Percentiles rank a stretch among this genome's conserved stretches.
phyloP scores from a whole-genome alignment of 2,888 invertebrate species.

The Lasioglossum figueresi region DNA sequence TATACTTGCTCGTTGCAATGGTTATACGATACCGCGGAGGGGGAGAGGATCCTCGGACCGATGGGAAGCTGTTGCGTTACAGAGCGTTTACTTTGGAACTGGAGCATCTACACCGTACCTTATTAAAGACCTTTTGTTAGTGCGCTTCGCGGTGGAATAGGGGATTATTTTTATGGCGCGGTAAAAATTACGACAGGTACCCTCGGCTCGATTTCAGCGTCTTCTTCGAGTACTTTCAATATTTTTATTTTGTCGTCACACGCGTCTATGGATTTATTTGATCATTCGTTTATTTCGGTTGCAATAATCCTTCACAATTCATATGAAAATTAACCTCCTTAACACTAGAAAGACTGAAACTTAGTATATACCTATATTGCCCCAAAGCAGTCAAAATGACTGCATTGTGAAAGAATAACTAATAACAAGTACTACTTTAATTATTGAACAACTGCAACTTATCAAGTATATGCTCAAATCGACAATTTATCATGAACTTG shows the following conservation, averaged over 20 bases:
- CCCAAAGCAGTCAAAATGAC: too few species aligned
- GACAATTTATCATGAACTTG: too few species aligned
- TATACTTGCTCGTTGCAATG: slow-evolving; percentile 38
- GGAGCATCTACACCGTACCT: slow-evolving; percentile 39
- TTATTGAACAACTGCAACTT: too few species aligned
- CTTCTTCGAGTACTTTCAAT: not conserved
- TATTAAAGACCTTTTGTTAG: slow-evolving; percentile 21
- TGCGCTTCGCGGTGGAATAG: slow-evolving; percentile 7
- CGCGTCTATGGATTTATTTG: not conserved
- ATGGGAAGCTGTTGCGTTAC: slow-evolving; percentile 50
- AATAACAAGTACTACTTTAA: too few species aligned
- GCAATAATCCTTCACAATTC: not conserved
- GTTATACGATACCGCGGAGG: slow-evolving; percentile 59
- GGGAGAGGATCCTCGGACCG: slow-evolving; percentile 47
- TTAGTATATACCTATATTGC: too few species aligned
- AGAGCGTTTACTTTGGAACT: slow-evolving; percentile 46
- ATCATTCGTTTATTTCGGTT: not conserved
- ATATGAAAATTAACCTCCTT: not conserved
- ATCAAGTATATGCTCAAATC: too few species aligned
- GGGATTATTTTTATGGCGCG: slow-evolving; percentile 37
- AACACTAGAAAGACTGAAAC: too few species aligned
- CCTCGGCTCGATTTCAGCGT: not conserved
- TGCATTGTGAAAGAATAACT: too few species aligned
- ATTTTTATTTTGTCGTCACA: not conserved
- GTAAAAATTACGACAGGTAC: slow-evolving; percentile 12